Evolutionary conservation across 2,888 invertebrate genomes (phyloP), one percentile per base, ranked within the genome.

Genomic region (Ceratothoa steindachneri): DNA sequence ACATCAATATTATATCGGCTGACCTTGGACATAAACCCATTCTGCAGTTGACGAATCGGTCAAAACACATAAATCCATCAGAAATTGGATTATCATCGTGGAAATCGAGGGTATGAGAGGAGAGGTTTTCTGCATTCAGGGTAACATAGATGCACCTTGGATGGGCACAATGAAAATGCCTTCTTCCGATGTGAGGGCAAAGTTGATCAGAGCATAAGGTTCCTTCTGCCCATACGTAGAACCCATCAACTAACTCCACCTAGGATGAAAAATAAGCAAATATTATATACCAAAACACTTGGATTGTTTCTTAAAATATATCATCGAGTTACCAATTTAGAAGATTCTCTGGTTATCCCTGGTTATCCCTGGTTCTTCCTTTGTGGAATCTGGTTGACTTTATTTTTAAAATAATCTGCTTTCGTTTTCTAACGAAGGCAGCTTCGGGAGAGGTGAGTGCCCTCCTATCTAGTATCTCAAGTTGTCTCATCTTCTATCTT

Each of bases 101-200:
- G 82, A 92, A 92, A 84, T 94, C 93, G 82, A 91, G 89, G 84
- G 92, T 90, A 83, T 95, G 95, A 81, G 91, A 89, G 75, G 91
- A 88, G 81, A 95, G 88, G 51, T 90, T 89, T 77, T 91, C 90
- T 74, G 91, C 89, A 67, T 90, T 88, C 83, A 93, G 92, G 0
- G 92, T 91, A 9, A 92, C 90, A 82, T 92, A 93, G 82, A 92
- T 90, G 83, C 95, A 96, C 81, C 90, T 85, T 12, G 88, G 88
- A 81, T 93, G 90, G 60, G 90, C 90, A 85, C 95, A 96, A 83
- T 96, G 96, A 82, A 90, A 92, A 84, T 96, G 96, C 66, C 89
- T 87, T 80, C 89, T 88, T 81, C 88, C 85, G 72, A 89, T 85
- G 77, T 89, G 89, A 27, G 89, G 88, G 83, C 95, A 95, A 71